These are phyloP conservation scores for Hyposmocoma kahamanoa DNA, from an alignment of 1,140 invertebrate species.

Conservation along the genomic window DNA sequence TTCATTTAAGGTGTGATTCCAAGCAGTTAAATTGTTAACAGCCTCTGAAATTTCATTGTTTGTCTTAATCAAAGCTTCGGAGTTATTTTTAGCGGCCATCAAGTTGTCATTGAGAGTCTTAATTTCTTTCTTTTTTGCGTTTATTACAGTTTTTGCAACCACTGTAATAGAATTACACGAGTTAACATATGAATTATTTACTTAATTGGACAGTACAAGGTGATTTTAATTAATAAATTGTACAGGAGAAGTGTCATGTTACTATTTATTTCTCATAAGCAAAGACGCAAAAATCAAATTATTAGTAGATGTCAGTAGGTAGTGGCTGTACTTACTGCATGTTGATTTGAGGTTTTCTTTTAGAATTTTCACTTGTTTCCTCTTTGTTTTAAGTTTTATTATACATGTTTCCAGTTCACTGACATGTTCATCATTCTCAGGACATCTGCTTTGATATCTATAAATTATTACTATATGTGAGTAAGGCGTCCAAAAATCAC, in stretches of 20 bases:
- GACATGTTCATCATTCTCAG: too few relatives aligned
- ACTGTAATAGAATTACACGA: slow-evolving; percentile 17
- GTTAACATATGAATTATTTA: too few relatives aligned
- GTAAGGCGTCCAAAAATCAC: too few relatives aligned
- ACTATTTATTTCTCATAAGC: too few relatives aligned
- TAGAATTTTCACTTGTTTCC: slow-evolving; percentile 20
- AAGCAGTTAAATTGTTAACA: slow-evolving; percentile 11
- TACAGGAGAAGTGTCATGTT: too few relatives aligned
- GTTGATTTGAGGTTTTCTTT: slow-evolving; percentile 19
- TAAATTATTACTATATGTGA: too few relatives aligned
- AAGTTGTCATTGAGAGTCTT: slow-evolving; percentile 15
- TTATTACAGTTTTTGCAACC: slow-evolving; percentile 21
- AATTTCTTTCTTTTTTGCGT: slow-evolving; percentile 22
- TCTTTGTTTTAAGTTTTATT: slow-evolving; percentile 16
- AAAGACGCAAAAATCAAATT: too few relatives aligned
- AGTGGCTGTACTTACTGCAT: slow-evolving; percentile 18
- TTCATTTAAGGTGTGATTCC: slow-evolving; percentile 18
- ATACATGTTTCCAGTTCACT: too few relatives aligned
- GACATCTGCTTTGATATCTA: too few relatives aligned
- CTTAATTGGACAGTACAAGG: too few relatives aligned
- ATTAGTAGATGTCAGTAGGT: neutral
- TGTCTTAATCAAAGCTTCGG: slow-evolving; percentile 11
- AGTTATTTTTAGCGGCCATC: slow-evolving; percentile 13
- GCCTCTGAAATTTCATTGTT: slow-evolving; percentile 11
- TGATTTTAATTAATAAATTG: too few relatives aligned